Evolutionary conservation across 2,888 invertebrate genomes (phyloP).

Genomic region (Tyria jacobaeae): DNA sequence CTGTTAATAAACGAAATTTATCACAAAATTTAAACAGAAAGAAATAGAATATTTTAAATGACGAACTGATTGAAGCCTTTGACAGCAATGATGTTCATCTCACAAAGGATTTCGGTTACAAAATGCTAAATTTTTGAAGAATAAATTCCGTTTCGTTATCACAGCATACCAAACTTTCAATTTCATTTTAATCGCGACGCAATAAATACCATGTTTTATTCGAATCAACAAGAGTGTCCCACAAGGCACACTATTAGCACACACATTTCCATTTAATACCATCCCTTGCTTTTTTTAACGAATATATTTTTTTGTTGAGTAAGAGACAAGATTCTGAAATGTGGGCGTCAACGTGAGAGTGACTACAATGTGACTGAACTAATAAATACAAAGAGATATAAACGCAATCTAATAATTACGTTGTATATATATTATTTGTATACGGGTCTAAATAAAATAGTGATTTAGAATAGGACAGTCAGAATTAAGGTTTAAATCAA

Average conservation of each 20-base stretch:
- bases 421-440: too few relatives aligned
- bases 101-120: constrained; percentile 51
- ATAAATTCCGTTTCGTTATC: constrained; percentile 67
- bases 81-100: constrained; percentile 56
- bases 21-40: constrained; percentile 69
- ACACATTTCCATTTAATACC: constrained; percentile 51
- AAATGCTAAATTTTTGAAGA: constrained; percentile 49
- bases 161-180: constrained; percentile 67
- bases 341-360: constrained; percentile 11
- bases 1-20: constrained; percentile 66
- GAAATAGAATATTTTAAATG: constrained; percentile 54
- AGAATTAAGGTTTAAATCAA: too few relatives aligned
- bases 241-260: constrained; percentile 76
- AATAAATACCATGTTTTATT: constrained; percentile 54
- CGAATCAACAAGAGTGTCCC: constrained; percentile 60
- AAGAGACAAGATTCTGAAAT: constrained; percentile 29
- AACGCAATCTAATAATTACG: background rate
- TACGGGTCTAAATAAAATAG: too few relatives aligned
- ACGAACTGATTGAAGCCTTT: constrained; percentile 66
- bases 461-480: too few relatives aligned
- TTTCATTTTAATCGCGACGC: constrained; percentile 41
- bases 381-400: background rate
- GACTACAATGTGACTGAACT: background rate
- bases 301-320: constrained; percentile 28
- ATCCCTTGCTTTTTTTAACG: constrained; percentile 39